Evolutionary conservation across 2,113 vertebrate genomes (phyloP), one percentile per base, ranked within the genome.

Genomic region (Hoplias malabaricus): DNA sequence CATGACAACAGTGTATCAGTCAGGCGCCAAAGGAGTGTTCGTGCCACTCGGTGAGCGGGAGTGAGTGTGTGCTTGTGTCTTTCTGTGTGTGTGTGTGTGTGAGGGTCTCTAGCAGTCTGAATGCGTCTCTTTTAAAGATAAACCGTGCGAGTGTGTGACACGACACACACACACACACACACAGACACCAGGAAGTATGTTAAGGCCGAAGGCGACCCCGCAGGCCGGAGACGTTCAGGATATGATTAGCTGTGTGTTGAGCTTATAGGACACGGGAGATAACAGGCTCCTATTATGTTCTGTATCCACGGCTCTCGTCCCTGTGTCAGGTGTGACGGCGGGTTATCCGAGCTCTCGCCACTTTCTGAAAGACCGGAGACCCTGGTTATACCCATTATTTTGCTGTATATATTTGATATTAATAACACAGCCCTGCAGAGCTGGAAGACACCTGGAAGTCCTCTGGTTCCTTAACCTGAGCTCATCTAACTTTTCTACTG

Each of bases 1-100:
- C 87, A 92, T 93, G 91, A 92, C 92, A 90, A 93, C 92, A 85
- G 81, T 84, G 87, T 91, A 89, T 89, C 89, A 89, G 85, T 85
- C 81, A 88, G 88, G 82, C 85, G 78, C 80, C 79, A 85, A 82
- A 73, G 74, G 84, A 81, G 86, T 69, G 43, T 77, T 69, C 50
- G 29, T 68, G 50, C 66, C 75, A 54, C 66, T 71, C 50, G n/a
- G 66, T 43, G 29, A 69, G 82, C 42, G 21, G 27, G 77, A 38
- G 40, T 40, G 40, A 36, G 54, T 68, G 16, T 29, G 77, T 66
- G 82, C 76, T 80, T 75, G 77, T 74, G 57, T 16, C 27, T 42
- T 42, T 69, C 80, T 75, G 77, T 74, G 57, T 16, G 34, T 42
- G 53, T 69, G 11, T n/a, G 77, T 72, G 79, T 80, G 80, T 74